Evolutionary conservation across 1,140 invertebrate genomes (phyloP), one percentile per base, ranked within the genome.

Genomic region (Piezodorus guildinii): DNA sequence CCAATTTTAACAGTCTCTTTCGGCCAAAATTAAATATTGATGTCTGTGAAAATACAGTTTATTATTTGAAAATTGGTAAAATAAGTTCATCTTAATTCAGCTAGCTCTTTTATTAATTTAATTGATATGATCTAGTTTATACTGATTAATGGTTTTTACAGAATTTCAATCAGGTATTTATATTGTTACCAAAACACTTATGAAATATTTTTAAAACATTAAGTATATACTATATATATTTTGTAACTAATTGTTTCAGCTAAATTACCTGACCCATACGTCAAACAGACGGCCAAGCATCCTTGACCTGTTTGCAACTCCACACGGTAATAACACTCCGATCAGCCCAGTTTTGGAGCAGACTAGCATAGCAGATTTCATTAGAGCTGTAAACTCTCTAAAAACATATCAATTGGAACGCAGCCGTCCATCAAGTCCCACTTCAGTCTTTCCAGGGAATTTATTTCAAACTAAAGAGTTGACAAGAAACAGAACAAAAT

Each of bases 321-420:
- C 39, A 3, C 17, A 34, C 21, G 25, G 23, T 25, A 23, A 3
- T 3, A 71, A 72, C 0, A 72, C 73, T 5, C 67, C 66, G 3
- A 23, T 62, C 1, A 70, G 69, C 59, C 65, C 72, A 70, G 75
- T 88, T 23, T 73, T 88, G 49, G 86, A 89, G 75, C 81, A 87
- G 69, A 89, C 86, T 0, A 87, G 84, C 19, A 74, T 89, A 14
- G 85, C 85, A 3, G 86, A 89, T 73, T 79, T 89, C 21, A 75
- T 88, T 16, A 75, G 86, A 39, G 85, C 85, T 0, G 70, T 90
- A 16, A 81, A 85, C 25, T 80, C 81, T 44, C 73, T 86, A 43
- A 80, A 82, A 21, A 25, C 49, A 16, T 39, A 39, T 39, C 34
- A 39, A 10, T 12, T 60, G 54, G 63, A 64, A 19, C 25, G 1